Conservation (phyloP, 2,888 invertebrate genomes). For the Lordiphosa fenestrarum region DNA sequence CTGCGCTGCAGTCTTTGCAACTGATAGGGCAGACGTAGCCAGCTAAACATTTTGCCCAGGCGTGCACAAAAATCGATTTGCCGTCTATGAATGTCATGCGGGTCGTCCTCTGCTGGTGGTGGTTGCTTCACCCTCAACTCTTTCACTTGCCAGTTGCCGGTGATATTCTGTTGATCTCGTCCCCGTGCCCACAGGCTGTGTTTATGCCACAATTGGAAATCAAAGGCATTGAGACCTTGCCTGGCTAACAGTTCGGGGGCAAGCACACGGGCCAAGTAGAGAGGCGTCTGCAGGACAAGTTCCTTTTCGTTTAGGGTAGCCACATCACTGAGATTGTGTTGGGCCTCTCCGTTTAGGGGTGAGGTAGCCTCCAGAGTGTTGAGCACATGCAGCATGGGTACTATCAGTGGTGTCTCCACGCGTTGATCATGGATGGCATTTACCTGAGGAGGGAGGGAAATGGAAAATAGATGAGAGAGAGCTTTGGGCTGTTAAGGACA, state of each 20-base stretch:
- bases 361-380: conserved; percentile 67
- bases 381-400: conserved; percentile 78
- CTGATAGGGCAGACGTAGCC: conserved; percentile 42
- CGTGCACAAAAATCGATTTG: conserved; percentile 56
- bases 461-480: neutral
- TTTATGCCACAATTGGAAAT: conserved; percentile 80
- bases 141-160: conserved; percentile 80
- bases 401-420: conserved; percentile 78
- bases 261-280: conserved; percentile 68
- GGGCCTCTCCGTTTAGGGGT: conserved; percentile 77
- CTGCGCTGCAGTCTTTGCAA: conserved; percentile 80
- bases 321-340: conserved; percentile 76
- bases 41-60: conserved; percentile 29
- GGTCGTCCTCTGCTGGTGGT: neutral
- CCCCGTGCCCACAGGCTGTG: conserved; percentile 76
- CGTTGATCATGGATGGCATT: conserved; percentile 69
- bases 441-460: conserved; percentile 42
- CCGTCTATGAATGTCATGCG: conserved; percentile 37
- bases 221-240: conserved; percentile 77
- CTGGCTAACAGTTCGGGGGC: conserved; percentile 59
- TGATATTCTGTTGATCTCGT: conserved; percentile 78
- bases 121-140: conserved; percentile 49
- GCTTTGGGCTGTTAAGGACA: too few relatives aligned
- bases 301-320: conserved; percentile 76
- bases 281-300: conserved; percentile 67